A percentile compares a stretch with the other conserved stretches of the same genome.
These are phyloP conservation scores for Apteryx mantelli DNA, from an alignment of 2,113 vertebrate species.

Conservation along the genomic window DNA sequence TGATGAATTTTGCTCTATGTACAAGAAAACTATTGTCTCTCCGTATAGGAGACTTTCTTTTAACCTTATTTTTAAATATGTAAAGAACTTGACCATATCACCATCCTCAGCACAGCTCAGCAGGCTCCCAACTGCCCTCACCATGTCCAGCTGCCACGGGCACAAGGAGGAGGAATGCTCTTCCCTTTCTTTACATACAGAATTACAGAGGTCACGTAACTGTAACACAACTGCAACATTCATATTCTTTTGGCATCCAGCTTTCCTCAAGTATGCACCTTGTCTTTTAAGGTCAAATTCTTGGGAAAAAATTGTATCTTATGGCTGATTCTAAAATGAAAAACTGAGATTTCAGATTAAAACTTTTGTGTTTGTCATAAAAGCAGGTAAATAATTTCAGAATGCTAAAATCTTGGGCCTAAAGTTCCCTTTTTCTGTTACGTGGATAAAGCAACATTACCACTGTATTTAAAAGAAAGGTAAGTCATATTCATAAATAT, in stretches of 20 bases:
- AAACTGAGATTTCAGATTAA: background rate
- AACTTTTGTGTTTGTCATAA: background rate
- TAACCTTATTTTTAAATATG: rapidly evolving
- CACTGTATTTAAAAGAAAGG: background rate
- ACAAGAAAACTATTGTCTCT: rapidly evolving
- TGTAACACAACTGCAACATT: rapidly evolving
- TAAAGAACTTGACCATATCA: rapidly evolving
- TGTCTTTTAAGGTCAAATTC: background rate
- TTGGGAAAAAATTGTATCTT: background rate
- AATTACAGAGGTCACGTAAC: background rate
- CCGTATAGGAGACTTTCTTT: rapidly evolving
- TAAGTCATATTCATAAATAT: background rate
- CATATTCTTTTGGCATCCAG: rapidly evolving
- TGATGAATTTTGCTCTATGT: background rate
- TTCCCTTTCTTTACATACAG: too few species aligned
- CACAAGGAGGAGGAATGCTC: rapidly evolving
- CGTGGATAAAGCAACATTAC: background rate
- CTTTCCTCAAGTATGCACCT: rapidly evolving
- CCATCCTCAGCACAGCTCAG: rapidly evolving
- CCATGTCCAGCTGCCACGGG: rapidly evolving
- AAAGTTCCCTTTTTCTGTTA: background rate
- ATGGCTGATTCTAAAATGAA: background rate
- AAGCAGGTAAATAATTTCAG: background rate
- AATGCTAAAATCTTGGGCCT: background rate
- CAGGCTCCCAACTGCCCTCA: rapidly evolving